Evolutionary conservation across 2,113 vertebrate genomes (phyloP).

Genomic region (Psilopogon haemacephalus): DNA sequence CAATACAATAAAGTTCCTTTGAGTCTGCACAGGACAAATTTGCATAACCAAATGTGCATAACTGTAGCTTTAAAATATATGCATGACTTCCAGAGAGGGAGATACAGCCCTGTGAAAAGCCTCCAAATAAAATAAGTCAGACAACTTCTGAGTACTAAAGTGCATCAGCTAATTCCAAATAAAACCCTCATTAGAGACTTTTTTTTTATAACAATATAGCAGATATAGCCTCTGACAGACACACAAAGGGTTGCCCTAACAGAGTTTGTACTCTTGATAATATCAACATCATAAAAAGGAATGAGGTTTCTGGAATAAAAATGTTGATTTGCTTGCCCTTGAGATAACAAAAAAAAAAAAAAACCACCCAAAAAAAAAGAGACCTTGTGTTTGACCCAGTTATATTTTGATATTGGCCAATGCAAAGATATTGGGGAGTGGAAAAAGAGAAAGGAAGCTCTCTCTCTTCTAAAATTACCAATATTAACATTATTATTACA

Average conservation of each 20-base stretch:
- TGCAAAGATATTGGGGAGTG: neutral
- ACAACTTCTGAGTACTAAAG: constrained; percentile 77
- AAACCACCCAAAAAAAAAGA: constrained; percentile 6
- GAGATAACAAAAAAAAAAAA: neutral
- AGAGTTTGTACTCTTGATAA: constrained; percentile 75
- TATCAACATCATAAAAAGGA: constrained; percentile 80
- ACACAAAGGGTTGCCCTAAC: constrained; percentile 76
- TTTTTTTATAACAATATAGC: constrained; percentile 75
- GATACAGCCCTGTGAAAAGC: constrained; percentile 66
- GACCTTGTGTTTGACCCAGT: constrained; percentile 64
- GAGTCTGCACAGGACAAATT: constrained; percentile 74
- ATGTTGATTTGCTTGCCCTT: constrained; percentile 78
- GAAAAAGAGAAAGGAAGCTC: constrained; percentile 14
- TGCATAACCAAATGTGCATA: constrained; percentile 78
- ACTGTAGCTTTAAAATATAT: constrained; percentile 75
- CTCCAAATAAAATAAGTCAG: constrained; percentile 78
- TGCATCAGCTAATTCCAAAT: constrained; percentile 81
- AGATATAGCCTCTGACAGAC: constrained; percentile 70
- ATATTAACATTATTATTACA: neutral
- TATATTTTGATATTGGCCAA: constrained; percentile 72
- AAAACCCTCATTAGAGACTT: constrained; percentile 75
- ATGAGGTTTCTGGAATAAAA: constrained; percentile 78
- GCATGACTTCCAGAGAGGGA: constrained; percentile 73
- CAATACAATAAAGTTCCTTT: constrained; percentile 72
- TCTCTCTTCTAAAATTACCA: constrained; percentile 55